Evolutionary conservation across 2,797 vertebrate species (phyloP).

Genomic region (Hemitrygon akajei): DNA sequence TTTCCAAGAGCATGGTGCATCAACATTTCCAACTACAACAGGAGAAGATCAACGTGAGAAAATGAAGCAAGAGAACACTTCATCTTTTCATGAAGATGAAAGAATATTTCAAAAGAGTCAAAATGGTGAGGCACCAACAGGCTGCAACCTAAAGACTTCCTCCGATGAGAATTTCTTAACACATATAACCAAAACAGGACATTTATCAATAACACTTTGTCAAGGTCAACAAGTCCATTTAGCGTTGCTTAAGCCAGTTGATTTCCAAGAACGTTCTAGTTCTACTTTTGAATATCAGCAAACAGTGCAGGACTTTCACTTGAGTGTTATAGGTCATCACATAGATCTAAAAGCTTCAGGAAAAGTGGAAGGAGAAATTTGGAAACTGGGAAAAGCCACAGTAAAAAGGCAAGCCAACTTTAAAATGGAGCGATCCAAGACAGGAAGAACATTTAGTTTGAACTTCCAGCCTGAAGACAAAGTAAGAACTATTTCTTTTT

Average conservation of each 20-base stretch:
- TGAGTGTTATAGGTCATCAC: not conserved
- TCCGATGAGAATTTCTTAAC: not conserved
- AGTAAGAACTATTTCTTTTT: not conserved
- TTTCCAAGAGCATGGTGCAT: not conserved
- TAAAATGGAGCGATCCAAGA: not conserved
- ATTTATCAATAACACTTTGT: not conserved
- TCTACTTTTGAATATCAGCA: not conserved
- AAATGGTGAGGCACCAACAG: not conserved
- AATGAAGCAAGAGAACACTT: not conserved
- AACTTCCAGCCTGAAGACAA: not conserved
- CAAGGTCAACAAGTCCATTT: not conserved
- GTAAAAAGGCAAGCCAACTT: not conserved
- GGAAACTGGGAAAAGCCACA: not conserved
- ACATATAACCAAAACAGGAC: too few species aligned
- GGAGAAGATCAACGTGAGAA: too few species aligned
- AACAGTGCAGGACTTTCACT: not conserved
- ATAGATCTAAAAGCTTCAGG: not conserved
- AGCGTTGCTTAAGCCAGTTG: not conserved
- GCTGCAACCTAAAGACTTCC: not conserved
- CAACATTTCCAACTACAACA: not conserved
- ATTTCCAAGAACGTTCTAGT: not conserved
- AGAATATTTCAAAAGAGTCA: not conserved
- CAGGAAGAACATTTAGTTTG: not conserved
- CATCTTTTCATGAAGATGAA: not conserved
- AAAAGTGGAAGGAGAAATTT: not conserved